These are phyloP conservation scores for Drosophila subsilvestris DNA, from an alignment of 2,888 invertebrate genomes.

Conservation along the genomic window DNA sequence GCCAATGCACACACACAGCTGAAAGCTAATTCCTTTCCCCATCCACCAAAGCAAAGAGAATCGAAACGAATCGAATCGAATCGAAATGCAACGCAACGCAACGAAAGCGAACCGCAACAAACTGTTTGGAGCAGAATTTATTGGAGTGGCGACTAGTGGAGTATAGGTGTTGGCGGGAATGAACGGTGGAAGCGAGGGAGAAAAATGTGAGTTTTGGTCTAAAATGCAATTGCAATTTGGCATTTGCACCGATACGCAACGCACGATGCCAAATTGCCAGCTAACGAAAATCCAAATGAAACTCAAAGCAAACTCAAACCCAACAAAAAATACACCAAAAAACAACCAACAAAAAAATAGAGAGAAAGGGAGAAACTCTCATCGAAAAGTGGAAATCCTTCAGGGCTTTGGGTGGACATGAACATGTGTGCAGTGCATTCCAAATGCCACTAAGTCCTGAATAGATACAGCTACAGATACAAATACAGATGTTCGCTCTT, in stretches of 20 bases:
- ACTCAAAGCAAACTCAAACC: conserved; percentile 40
- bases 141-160: neutral
- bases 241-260: conserved; percentile 28
- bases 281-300: conserved; percentile 32
- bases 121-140: conserved; percentile 72
- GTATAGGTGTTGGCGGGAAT: no score
- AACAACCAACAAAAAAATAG: conserved; percentile 3
- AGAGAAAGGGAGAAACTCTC: neutral
- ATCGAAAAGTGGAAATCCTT: conserved; percentile 21
- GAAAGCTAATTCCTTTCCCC: conserved; percentile 19
- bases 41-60: conserved; percentile 31
- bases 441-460: conserved; percentile 52
- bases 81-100: conserved; percentile 37
- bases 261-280: conserved; percentile 28
- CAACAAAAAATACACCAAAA: neutral
- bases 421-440: conserved; percentile 61
- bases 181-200: conserved; percentile 44
- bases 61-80: conserved; percentile 17
- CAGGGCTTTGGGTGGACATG: conserved; percentile 19
- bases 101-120: conserved; percentile 67
- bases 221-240: conserved; percentile 70
- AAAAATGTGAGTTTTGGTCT: conserved; percentile 55
- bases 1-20: neutral
- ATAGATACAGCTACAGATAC: neutral
- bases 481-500: conserved; percentile 4